These are phyloP conservation scores for Salvelinus sp. DNA, from an alignment of 2,113 vertebrate species.

Conservation along the genomic window DNA sequence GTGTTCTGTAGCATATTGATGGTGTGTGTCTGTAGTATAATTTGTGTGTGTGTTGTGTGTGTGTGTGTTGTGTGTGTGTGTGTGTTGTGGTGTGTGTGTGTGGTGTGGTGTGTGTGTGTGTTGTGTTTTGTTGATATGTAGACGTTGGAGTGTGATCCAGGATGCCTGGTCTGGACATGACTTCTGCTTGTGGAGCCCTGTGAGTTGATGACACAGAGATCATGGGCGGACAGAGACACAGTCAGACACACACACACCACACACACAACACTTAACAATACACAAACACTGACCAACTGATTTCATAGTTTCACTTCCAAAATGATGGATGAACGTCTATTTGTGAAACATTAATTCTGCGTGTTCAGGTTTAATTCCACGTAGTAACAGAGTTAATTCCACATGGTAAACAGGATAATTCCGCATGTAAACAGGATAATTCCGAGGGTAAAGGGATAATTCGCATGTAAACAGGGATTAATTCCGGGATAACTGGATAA, in stretches of 20 bases:
- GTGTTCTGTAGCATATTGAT: no score
- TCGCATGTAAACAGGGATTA: no score
- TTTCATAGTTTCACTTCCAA: not conserved
- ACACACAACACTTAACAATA: not conserved
- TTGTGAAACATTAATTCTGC: not conserved
- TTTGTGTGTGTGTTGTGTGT: no score
- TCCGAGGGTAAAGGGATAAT: no score
- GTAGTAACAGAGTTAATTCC: no score
- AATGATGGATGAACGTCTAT: not conserved
- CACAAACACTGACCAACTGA: not conserved
- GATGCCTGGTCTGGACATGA: conserved; percentile 65
- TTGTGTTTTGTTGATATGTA: conserved; percentile 36
- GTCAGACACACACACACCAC: conserved; percentile 37
- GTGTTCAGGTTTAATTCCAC: no score
- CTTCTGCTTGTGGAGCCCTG: conserved; percentile 62
- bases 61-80: no score
- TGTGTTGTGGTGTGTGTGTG: no score
- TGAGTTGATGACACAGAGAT: conserved; percentile 62
- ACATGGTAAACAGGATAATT: no score
- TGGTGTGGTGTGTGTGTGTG: conserved; percentile 20
- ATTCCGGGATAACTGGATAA: no score
- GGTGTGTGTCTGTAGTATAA: no score
- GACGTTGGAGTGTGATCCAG: conserved; percentile 43
- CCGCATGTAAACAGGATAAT: no score
- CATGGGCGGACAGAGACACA: conserved; percentile 57